Base-by-base conservation (phyloP, 2,113 vertebrate species). In the Eulemur rufifrons region DNA sequence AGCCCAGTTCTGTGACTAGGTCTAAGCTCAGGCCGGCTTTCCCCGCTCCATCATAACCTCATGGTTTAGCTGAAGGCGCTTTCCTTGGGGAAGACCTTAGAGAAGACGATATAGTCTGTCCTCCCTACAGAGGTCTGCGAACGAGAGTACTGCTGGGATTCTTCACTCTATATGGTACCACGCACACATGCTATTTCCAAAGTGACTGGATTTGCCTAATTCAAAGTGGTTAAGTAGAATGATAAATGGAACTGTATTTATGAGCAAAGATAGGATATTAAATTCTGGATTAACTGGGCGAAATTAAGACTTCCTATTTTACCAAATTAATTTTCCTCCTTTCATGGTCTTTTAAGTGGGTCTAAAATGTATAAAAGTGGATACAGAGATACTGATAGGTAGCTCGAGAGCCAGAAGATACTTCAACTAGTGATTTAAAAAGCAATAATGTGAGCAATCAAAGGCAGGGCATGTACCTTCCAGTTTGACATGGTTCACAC, bases 61-160 rank as follows among this genome's bases (percentile, higher is more conserved):
- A 1, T 6, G 15, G 27, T 21, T 90, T 56, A 82, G 63, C 5
- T 39, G 71, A 8, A 2, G 29, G 34, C 25, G 3, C 8, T 47
- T 45, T 39, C 9, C 25, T 4, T 15, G 54, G 64, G 8, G 9
- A 29, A 66, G 68, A n/a, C 9, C 25, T 3, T 10, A 47, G 64
- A 6, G 9, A 29, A 66, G 68, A n/a, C 0, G 11, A 42, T 2
- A 8, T 10, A 69, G 25, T 18, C 27, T 21, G 2, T 23, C 8
- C 9, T 39, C 47, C 5, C 8, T 13, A 39, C 0, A 14, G 34
- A 37, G 1, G 29, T 54, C 39, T 50, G 13, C 8, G 8, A 8
- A 14, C 8, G 25, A 71, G 59, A n/a, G 5, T 54, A 59, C 17
- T n/a, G 45, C 45, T 87, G 11, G 0, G 13, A 4, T 25, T 8